Evolutionary conservation across 2,888 invertebrate species (phyloP).

Genomic region (Automeris io): DNA sequence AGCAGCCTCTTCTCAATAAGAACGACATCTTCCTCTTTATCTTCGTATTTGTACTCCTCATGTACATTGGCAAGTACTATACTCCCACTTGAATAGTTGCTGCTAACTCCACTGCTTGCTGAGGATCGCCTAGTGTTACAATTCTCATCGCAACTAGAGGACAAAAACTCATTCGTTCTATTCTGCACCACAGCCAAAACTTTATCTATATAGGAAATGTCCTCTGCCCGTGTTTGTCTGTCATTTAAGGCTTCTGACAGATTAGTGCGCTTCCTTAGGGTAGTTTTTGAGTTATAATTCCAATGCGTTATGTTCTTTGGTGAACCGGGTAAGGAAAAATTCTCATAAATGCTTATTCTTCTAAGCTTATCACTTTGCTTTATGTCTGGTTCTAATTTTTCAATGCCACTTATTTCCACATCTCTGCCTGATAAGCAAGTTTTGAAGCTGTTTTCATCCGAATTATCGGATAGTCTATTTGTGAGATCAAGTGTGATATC

Average conservation of each 20-base stretch:
- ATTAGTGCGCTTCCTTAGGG: constrained; percentile 35
- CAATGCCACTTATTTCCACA: constrained; percentile 52
- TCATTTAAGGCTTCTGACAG: constrained; percentile 8
- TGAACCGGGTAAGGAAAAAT: constrained; percentile 64
- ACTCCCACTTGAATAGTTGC: constrained; percentile 53
- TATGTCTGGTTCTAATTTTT: constrained; percentile 37
- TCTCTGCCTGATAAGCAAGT: constrained; percentile 48
- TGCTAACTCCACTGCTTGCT: constrained; percentile 65
- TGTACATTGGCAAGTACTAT: constrained; percentile 77
- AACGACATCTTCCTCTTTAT: constrained; percentile 82
- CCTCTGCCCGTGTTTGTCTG: constrained; percentile 25
- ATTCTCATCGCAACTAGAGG: constrained; percentile 33
- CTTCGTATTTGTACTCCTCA: constrained; percentile 86
- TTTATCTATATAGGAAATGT: constrained; percentile 44
- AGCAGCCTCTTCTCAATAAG: constrained; percentile 81
- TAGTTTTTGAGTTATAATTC: constrained; percentile 57
- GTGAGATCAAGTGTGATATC: constrained; percentile 44
- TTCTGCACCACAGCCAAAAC: constrained; percentile 57
- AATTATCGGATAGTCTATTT: constrained; percentile 17
- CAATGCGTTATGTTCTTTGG: constrained; percentile 53
- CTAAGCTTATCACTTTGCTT: constrained; percentile 24
- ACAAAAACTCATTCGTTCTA: constrained; percentile 58
- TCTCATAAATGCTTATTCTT: constrained; percentile 53
- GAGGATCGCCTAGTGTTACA: constrained; percentile 62
- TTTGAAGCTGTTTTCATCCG: constrained; percentile 44